These are phyloP conservation scores for Helarctos malayanus DNA, from an alignment of 2,797 vertebrate genomes.

Conservation along the genomic window DNA sequence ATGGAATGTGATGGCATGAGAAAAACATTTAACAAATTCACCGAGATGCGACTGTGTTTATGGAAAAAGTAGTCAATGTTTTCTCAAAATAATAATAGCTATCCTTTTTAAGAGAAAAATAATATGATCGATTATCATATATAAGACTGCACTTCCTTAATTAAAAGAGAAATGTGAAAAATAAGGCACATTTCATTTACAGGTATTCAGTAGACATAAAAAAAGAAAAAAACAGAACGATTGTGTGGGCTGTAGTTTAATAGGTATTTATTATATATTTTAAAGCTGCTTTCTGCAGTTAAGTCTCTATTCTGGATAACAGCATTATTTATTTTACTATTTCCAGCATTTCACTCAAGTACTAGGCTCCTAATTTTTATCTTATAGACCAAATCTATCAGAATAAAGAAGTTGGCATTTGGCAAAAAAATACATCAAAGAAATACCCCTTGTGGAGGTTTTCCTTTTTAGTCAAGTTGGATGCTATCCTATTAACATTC, in stretches of 20 bases:
- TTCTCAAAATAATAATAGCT: background rate
- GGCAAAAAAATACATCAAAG: constrained; percentile 29
- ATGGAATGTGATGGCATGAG: background rate
- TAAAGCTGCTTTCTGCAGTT: background rate
- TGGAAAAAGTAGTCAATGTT: background rate
- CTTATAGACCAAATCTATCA: background rate
- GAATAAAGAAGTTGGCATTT: constrained; percentile 25
- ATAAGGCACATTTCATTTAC: background rate
- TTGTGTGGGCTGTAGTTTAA: background rate
- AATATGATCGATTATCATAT: background rate
- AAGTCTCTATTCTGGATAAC: constrained; percentile 6
- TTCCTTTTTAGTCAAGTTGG: background rate
- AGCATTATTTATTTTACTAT: background rate
- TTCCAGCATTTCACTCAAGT: constrained; percentile 33
- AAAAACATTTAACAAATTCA: background rate
- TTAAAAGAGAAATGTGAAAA: constrained; percentile 52
- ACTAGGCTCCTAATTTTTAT: constrained; percentile 32
- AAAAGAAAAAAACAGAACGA: background rate
- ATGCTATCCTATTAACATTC: background rate
- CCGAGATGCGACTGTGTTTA: background rate
- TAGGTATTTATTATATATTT: constrained; percentile 57
- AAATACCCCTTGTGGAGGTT: constrained; percentile 9
- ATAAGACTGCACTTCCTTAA: constrained; percentile 9
- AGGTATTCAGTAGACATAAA: background rate
- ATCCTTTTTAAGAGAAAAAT: constrained; percentile 18